Percentiles rank a stretch among this genome's conserved stretches.
Evolutionary conservation across 2,113 vertebrate species (phyloP).

Genomic region (Scartelaos histophorus): DNA sequence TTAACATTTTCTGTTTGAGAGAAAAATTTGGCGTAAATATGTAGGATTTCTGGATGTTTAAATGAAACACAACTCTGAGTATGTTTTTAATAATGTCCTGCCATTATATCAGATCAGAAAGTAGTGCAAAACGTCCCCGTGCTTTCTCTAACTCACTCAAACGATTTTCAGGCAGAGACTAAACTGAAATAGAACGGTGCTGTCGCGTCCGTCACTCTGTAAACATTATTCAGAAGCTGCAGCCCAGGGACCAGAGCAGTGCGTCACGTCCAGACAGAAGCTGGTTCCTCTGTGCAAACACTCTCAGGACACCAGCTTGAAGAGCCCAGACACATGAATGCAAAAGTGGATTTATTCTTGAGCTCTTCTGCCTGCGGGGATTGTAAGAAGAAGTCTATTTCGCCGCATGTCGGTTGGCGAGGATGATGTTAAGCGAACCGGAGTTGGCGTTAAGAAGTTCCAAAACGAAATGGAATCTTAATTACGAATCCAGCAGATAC

Average conservation of each 20-base stretch:
- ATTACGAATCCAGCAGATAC: too few species aligned
- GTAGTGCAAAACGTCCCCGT: neutral
- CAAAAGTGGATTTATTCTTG: neutral
- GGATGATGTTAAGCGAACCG: neutral
- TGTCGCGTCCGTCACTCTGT: neutral
- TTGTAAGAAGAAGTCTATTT: neutral
- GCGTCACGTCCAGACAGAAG: conserved; percentile 5
- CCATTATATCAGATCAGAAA: too few species aligned
- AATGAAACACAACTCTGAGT: too few species aligned
- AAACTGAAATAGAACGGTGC: neutral
- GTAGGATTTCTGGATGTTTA: too few species aligned
- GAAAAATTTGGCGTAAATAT: too few species aligned
- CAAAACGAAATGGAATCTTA: too few species aligned
- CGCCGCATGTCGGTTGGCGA: neutral
- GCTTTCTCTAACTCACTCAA: neutral
- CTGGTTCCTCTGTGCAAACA: neutral
- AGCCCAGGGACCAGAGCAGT: neutral
- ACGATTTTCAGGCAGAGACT: neutral
- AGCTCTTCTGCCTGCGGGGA: neutral
- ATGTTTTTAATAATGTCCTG: too few species aligned
- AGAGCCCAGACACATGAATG: neutral
- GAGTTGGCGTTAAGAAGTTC: neutral
- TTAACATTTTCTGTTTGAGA: too few species aligned
- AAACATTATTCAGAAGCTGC: conserved; percentile 7
- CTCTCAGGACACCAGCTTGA: neutral